Evolutionary conservation across 2,113 vertebrate genomes (phyloP), one percentile per base, ranked within the genome.

Genomic region (Neolamprologus sp.): DNA sequence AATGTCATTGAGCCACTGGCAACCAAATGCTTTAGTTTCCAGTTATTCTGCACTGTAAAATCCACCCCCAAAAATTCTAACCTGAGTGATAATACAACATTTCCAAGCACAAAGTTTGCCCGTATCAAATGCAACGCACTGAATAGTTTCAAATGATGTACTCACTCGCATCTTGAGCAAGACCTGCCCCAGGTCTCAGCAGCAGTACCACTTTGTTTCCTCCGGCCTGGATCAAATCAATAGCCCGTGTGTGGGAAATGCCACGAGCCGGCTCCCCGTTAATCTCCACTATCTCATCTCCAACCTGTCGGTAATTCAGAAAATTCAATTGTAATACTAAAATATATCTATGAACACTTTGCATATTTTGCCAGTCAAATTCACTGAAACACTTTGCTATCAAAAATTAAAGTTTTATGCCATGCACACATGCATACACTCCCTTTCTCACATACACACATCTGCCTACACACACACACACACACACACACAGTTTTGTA

Each of bases 231-330:
- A 99, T 99, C 92, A 99, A 96, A 91, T 99, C 99, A n/a, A 99
- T 99, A 26, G 99, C 99, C 80, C 99, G 96, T 1, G 98, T 99
- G 49, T 99, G 99, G 81, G 98, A 99, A 93, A 99, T 99, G 75
- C 98, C 98, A 84, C 99, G 98, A 3, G 99, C 99, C 11, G 98
- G 97, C 73, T 99, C 98, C 26, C 98, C 98, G 5, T 99, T 99
- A 86, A 99, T 99, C 95, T 99, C 99, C 87, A 99, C 99, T 21
- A 99, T 99, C 93, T 99, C 98, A 96, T 99, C 99, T 57, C 98
- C 99, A 42, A 99, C 98, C 99, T 99, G 95, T 81, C 58, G 86
- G 60, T 10, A 87, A 37, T 5, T 47, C 49, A 87, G 9, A 81
- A 85, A 75, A 82, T 7, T 7, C 21, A 83, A 35, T 80, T 57